These are phyloP conservation scores for Drosophila ficusphila DNA, from an alignment of 1,140 invertebrate genomes.

Conservation along the genomic window DNA sequence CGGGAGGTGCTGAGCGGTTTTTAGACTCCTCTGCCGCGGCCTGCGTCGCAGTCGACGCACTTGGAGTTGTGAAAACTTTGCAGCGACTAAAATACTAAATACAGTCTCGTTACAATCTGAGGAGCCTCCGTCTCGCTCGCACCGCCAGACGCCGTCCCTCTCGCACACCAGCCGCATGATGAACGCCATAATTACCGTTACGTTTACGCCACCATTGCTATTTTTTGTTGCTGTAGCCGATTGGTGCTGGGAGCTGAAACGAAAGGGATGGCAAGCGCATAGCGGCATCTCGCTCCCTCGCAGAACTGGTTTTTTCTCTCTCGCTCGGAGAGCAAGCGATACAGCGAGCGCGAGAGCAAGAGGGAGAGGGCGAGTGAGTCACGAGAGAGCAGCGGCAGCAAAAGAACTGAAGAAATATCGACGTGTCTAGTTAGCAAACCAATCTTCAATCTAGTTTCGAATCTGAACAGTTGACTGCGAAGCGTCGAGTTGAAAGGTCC, in stretches of 20 bases:
- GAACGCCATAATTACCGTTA: slow-evolving; percentile 84
- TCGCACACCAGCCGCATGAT: slow-evolving; percentile 61
- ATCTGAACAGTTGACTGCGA: slow-evolving; percentile 83
- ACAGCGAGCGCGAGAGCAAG: slow-evolving; percentile 6
- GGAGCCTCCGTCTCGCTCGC: slow-evolving; percentile 49
- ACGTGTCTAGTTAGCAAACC: slow-evolving; percentile 84
- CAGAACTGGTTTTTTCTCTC: slow-evolving; percentile 55
- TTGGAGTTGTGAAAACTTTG: slow-evolving; percentile 77
- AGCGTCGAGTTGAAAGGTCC: slow-evolving; percentile 83
- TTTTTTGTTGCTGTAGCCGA: slow-evolving; percentile 71
- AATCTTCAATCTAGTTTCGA: slow-evolving; percentile 84
- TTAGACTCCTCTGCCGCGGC: slow-evolving; percentile 14
- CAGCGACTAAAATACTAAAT: slow-evolving; percentile 80
- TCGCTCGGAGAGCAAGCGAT: slow-evolving; percentile 18
- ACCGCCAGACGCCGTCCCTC: slow-evolving; percentile 35
- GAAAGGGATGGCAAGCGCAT: slow-evolving; percentile 29
- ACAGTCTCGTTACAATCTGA: slow-evolving; percentile 83
- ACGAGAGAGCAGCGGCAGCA: slow-evolving; percentile 51
- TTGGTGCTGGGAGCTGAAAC: slow-evolving; percentile 54
- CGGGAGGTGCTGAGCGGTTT: slow-evolving; percentile 3
- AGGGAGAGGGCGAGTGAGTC: slow-evolving; percentile 12
- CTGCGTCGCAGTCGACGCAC: slow-evolving; percentile 33
- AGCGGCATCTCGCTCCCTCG: background rate
- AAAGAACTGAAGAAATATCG: slow-evolving; percentile 84
- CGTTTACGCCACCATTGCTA: slow-evolving; percentile 83